Conservation (phyloP, 2,888 invertebrate species). For the Tinea pellionella region DNA sequence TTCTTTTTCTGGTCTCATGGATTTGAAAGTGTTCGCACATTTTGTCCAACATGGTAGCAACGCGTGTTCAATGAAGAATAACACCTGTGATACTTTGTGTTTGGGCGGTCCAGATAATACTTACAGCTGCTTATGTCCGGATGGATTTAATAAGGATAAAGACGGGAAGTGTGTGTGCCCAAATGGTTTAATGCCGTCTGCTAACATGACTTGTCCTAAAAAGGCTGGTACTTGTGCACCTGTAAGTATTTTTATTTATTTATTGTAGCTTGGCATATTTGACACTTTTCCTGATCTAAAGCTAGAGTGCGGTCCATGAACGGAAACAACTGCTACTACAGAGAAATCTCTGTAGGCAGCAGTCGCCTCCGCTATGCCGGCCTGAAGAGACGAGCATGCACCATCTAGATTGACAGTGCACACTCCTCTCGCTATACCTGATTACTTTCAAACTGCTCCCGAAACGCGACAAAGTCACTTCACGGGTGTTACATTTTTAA, state of each 20-base stretch:
- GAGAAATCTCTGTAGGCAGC: too few relatives aligned
- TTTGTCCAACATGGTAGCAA: constrained; percentile 81
- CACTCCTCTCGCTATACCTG: too few relatives aligned
- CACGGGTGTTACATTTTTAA: too few relatives aligned
- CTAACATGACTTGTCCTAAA: constrained; percentile 78
- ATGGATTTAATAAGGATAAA: constrained; percentile 70
- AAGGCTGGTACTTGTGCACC: constrained; percentile 68
- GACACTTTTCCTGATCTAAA: too few relatives aligned
- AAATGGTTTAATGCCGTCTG: constrained; percentile 70
- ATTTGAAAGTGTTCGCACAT: constrained; percentile 82
- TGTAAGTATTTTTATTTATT: constrained; percentile 32
- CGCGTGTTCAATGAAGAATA: constrained; percentile 71
- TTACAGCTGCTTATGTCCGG: constrained; percentile 83
- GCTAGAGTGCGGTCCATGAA: too few relatives aligned
- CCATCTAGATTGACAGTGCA: too few relatives aligned
- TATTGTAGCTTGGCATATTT: too few relatives aligned
- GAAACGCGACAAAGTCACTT: too few relatives aligned
- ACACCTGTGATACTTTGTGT: constrained; percentile 80
- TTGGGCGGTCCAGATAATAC: constrained; percentile 77
- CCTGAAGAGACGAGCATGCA: too few relatives aligned
- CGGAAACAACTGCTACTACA: too few relatives aligned
- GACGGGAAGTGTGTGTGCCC: constrained; percentile 81
- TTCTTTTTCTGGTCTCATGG: constrained; percentile 80
- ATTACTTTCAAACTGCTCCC: too few relatives aligned
- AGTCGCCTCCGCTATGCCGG: too few relatives aligned